phyloP scores from a whole-genome alignment of 2,797 vertebrate genomes.

The Delichon dasypus region DNA sequence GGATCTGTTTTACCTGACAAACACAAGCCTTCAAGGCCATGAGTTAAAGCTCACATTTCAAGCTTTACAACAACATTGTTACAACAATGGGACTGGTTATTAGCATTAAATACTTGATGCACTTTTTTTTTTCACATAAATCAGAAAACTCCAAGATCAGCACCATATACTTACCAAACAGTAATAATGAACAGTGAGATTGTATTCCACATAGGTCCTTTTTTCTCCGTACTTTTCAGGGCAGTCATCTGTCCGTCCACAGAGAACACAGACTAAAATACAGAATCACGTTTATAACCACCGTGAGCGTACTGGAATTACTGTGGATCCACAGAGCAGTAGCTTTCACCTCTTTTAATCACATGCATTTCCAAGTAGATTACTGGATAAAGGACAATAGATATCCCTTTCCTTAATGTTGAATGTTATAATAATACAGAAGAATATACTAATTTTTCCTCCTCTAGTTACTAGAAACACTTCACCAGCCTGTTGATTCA shows the following conservation, averaged over 20 bases:
- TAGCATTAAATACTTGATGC: neutral
- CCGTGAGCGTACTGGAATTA: neutral
- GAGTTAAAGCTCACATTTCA: neutral
- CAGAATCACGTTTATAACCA: neutral
- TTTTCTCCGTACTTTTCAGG: slow-evolving; percentile 92
- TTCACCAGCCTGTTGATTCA: neutral
- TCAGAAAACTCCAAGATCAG: neutral
- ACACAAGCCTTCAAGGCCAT: neutral
- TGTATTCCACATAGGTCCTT: slow-evolving; percentile 79
- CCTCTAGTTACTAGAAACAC: neutral
- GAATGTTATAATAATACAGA: neutral
- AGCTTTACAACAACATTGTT: neutral
- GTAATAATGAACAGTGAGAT: slow-evolving; percentile 90
- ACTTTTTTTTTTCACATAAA: neutral
- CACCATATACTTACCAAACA: slow-evolving; percentile 85
- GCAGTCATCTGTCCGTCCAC: slow-evolving; percentile 84
- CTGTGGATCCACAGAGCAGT: neutral
- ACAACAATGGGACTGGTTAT: neutral
- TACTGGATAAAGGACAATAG: neutral
- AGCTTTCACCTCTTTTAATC: neutral
- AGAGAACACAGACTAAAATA: slow-evolving; percentile 86
- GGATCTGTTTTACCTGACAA: neutral
- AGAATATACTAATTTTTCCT: neutral
- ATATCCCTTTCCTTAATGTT: neutral
- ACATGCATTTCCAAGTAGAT: neutral